phyloP scores from a whole-genome alignment of 2,113 vertebrate species.

The Agapornis roseicollis region DNA sequence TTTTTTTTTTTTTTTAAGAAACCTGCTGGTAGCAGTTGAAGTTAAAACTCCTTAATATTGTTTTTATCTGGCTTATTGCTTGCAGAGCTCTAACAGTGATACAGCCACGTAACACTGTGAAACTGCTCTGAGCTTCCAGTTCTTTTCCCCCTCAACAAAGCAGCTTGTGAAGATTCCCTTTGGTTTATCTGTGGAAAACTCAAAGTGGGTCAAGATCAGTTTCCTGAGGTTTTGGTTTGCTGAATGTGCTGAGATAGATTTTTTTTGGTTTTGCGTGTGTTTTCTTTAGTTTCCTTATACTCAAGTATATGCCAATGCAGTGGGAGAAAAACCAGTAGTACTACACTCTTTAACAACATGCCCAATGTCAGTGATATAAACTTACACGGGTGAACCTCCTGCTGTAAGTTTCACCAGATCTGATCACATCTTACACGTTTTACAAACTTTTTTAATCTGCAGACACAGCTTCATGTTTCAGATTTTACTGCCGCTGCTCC shows the following conservation, averaged over 20 bases:
- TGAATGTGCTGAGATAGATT: background rate
- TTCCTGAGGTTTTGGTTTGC: background rate
- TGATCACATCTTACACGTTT: slow-evolving; percentile 11
- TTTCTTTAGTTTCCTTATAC: background rate
- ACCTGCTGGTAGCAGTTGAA: background rate
- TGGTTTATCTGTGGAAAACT: background rate
- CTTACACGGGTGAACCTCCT: background rate
- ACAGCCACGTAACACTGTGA: background rate
- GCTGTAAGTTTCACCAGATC: slow-evolving; percentile 8
- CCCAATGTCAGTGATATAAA: background rate
- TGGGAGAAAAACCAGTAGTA: background rate
- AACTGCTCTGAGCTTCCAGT: background rate
- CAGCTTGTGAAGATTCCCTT: background rate
- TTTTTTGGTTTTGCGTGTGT: background rate
- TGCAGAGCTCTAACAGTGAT: background rate
- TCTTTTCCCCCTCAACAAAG: background rate
- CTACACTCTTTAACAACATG: background rate
- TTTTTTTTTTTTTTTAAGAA: background rate
- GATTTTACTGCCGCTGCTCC: background rate
- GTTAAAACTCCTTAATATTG: background rate
- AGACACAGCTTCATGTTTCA: slow-evolving; percentile 47
- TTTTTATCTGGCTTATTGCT: background rate
- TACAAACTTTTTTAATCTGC: slow-evolving; percentile 37
- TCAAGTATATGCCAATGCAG: background rate
- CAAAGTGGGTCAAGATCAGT: background rate